These are phyloP conservation scores for Merluccius polli DNA, from an alignment of 2,797 vertebrate species.

Conservation along the genomic window DNA sequence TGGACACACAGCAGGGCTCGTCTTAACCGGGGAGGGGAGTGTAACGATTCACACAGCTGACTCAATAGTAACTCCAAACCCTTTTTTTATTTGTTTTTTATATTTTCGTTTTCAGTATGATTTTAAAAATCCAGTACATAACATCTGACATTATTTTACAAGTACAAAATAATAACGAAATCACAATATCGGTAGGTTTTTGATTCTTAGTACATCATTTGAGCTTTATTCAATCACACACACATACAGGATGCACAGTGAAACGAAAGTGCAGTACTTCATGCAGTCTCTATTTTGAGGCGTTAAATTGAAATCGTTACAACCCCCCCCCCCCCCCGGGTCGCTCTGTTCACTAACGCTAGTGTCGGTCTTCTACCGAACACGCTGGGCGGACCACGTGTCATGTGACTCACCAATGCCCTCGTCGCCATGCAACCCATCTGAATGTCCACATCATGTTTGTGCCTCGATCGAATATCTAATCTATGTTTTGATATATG, in stretches of 20 bases:
- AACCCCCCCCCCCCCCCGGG: neutral
- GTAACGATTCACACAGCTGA: neutral
- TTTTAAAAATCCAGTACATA: too few relatives aligned
- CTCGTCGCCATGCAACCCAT: neutral
- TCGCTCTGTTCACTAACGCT: neutral
- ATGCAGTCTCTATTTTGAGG: too few relatives aligned
- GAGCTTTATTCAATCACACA: too few relatives aligned
- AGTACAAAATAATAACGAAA: neutral
- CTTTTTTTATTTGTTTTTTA: neutral
- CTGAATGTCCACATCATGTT: neutral
- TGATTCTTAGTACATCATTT: too few relatives aligned
- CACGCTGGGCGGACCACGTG: neutral
- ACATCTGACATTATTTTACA: neutral
- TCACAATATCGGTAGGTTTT: neutral
- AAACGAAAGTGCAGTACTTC: too few relatives aligned
- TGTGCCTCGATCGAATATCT: neutral
- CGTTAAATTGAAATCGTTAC: neutral
- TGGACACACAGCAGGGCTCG: slow-evolving; percentile 21
- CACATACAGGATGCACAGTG: too few relatives aligned
- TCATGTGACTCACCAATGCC: neutral
- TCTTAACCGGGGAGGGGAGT: neutral
- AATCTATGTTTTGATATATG: neutral
- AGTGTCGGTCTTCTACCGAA: neutral
- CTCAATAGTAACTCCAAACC: neutral
- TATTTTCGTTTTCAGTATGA: neutral